Conservation (phyloP, 2,113 vertebrate genomes). For the Halichoeres trimaculatus region DNA sequence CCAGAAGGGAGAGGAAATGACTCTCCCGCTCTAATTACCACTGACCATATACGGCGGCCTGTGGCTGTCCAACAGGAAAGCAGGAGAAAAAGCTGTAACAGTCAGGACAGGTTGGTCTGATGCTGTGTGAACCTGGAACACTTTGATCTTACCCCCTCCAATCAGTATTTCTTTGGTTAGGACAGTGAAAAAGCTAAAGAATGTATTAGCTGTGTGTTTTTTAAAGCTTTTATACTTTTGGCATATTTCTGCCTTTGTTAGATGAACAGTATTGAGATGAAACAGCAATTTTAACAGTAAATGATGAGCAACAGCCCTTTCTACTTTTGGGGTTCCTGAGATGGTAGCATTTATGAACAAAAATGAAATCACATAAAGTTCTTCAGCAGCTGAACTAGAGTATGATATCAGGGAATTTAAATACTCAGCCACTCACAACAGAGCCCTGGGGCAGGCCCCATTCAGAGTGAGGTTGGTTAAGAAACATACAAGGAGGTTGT, state of each 20-base stretch:
- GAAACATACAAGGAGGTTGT: no score
- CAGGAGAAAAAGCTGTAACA: constrained; percentile 44
- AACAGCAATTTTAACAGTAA: no score
- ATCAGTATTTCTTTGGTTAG: neutral
- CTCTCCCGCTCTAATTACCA: constrained; percentile 71
- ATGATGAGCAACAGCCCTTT: neutral
- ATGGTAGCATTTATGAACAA: neutral
- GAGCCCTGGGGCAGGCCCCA: no score
- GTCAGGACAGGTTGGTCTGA: constrained; percentile 21
- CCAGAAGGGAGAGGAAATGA: constrained; percentile 75
- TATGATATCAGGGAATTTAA: no score
- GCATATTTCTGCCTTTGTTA: neutral
- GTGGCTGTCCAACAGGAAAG: constrained; percentile 42
- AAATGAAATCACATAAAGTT: neutral
- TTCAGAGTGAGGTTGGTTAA: no score
- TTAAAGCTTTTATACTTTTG: neutral
- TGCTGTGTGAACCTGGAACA: constrained; percentile 1
- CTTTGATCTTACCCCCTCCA: neutral
- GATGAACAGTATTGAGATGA: no score
- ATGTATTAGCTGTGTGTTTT: neutral
- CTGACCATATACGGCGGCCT: constrained; percentile 62
- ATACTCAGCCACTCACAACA: no score
- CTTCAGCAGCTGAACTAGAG: neutral
- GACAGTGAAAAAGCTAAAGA: neutral
- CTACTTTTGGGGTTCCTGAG: no score